A percentile compares a stretch with the other conserved stretches of the same genome.
phyloP scores from a whole-genome alignment of 2,888 invertebrate genomes.

The Rhamnusium bicolor region DNA sequence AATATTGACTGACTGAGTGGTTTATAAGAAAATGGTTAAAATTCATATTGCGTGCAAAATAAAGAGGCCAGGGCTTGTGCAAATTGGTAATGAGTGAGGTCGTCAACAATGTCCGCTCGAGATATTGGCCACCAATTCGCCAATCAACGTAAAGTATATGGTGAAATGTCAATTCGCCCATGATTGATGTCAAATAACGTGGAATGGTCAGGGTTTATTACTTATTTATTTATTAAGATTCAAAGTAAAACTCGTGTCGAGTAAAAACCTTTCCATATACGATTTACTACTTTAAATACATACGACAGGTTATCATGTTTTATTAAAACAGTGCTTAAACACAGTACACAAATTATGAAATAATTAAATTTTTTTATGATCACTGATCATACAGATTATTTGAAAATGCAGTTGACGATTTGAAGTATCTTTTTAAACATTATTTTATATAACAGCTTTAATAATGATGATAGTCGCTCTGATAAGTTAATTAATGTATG shows the following conservation, averaged over 20 bases:
- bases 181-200: slow-evolving; percentile 39
- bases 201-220: slow-evolving; percentile 43
- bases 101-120: slow-evolving; percentile 37
- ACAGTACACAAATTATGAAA: too few relatives aligned
- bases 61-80: slow-evolving; percentile 58
- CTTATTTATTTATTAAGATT: slow-evolving; percentile 32
- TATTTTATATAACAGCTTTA: too few relatives aligned
- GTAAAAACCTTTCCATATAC: slow-evolving; percentile 13
- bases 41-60: slow-evolving; percentile 42
- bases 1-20: slow-evolving; percentile 9
- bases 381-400: too few relatives aligned
- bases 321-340: neutral
- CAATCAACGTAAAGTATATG: slow-evolving; percentile 41
- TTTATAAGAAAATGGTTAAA: slow-evolving; percentile 40
- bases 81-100: slow-evolving; percentile 52
- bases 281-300: neutral
- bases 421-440: too few relatives aligned
- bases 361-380: too few relatives aligned
- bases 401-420: too few relatives aligned
- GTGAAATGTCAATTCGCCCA: slow-evolving; percentile 43
- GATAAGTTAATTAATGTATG: too few relatives aligned
- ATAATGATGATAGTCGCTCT: too few relatives aligned
- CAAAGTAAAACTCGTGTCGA: slow-evolving; percentile 2
- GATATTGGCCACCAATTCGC: slow-evolving; percentile 47
- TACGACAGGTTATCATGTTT: neutral